These are phyloP conservation scores for Phalacrocorax brasilianus DNA, from an alignment of 2,113 vertebrate species.

Conservation along the genomic window DNA sequence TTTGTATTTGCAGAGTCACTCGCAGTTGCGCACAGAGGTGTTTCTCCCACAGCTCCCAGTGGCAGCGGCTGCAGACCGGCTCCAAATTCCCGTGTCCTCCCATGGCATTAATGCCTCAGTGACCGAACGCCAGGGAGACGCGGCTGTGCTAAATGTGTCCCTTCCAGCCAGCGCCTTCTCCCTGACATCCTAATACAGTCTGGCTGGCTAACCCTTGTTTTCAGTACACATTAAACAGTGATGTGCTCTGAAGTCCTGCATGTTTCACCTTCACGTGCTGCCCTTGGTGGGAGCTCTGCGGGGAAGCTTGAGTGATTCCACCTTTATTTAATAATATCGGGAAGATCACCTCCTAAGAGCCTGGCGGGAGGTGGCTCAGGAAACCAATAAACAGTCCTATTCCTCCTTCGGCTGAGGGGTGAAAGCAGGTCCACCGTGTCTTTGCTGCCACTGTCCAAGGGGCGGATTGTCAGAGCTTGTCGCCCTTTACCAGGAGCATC, in stretches of 20 bases:
- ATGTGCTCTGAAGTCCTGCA: background rate
- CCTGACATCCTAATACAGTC: background rate
- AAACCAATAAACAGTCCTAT: background rate
- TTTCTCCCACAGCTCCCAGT: background rate
- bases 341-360: background rate
- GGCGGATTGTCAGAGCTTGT: rapidly evolving
- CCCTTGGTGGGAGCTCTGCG: background rate
- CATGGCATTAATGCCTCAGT: conserved; percentile 18
- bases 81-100: background rate
- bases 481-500: background rate
- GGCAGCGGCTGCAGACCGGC: background rate
- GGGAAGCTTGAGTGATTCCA: background rate
- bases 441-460: background rate
- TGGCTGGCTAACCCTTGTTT: conserved; percentile 18
- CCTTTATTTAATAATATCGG: background rate
- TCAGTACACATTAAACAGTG: background rate
- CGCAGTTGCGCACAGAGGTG: rapidly evolving
- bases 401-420: background rate
- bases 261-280: conserved; percentile 3
- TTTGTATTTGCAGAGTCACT: background rate
- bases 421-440: rapidly evolving
- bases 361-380: background rate
- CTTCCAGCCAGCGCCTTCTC: conserved; percentile 23
- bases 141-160: conserved; percentile 51
- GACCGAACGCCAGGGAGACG: background rate